phyloP scores from a whole-genome alignment of 2,888 invertebrate genomes.

The Branchinecta sandiegonensis region DNA sequence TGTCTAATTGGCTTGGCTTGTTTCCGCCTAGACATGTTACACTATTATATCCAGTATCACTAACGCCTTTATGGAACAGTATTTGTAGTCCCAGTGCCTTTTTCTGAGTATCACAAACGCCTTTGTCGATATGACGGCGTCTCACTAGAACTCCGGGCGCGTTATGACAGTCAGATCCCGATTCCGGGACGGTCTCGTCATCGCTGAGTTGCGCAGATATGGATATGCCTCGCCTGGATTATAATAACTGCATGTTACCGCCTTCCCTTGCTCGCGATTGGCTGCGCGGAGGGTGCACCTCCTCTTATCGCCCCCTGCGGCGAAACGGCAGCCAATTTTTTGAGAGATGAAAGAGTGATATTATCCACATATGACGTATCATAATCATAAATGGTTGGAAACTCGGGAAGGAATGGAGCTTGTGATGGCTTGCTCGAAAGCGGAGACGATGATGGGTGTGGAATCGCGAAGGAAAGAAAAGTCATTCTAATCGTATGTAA shows the following conservation, averaged over 20 bases:
- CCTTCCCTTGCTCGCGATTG: neutral
- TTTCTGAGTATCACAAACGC: no score
- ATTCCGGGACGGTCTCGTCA: neutral
- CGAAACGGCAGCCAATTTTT: conserved; percentile 14
- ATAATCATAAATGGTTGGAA: conserved; percentile 1
- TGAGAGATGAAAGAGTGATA: neutral
- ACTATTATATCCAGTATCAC: neutral
- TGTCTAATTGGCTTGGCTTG: conserved; percentile 13
- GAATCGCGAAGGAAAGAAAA: no score
- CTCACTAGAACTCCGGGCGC: conserved; percentile 3
- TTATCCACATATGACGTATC: neutral
- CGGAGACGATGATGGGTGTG: no score
- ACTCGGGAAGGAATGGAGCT: neutral
- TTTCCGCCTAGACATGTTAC: neutral
- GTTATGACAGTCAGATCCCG: conserved; percentile 14
- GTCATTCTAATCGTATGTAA: no score
- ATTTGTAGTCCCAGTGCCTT: no score
- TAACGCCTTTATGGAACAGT: no score
- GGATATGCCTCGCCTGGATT: conserved; percentile 9
- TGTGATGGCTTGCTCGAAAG: no score
- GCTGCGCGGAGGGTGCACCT: neutral
- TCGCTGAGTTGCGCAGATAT: conserved; percentile 12
- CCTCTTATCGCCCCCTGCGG: conserved; percentile 5
- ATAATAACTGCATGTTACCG: neutral
- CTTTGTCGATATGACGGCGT: no score